Evolutionary conservation across 2,888 invertebrate genomes (phyloP), one percentile per base, ranked within the genome.

Genomic region (Meghimatium bilineatum): DNA sequence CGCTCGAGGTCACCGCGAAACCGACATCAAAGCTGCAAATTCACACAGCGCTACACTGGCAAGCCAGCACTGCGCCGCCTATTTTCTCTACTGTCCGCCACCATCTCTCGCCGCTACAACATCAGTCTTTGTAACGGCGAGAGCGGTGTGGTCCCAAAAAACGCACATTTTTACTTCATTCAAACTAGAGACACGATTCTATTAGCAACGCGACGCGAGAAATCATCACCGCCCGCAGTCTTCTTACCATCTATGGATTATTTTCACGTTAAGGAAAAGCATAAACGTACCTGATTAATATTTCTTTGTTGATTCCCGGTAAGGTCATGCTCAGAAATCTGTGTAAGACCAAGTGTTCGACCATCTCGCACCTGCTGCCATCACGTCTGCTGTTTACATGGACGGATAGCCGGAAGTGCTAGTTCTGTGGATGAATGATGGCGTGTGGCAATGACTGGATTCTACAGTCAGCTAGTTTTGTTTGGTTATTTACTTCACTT

Each of bases 401-500:
- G 79, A 10, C 20, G 2, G 29, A n/a, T 80, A 67, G 56, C 80
- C 71, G 80, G 56, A 56, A 72, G 80, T 81, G 38, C 14, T n/a
- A 49, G 71, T 23, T 56, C 12, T 0, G 26, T 32, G 66, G 52
- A 36, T 26, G n/a, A 44, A 81, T 34, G 32, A 91, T 91, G 91
- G 91, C 91, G 90, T 88, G 88, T 87, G 88, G 90, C 88, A 89
- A 90, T 87, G 91, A 90, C 85, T 90, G 89, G 90, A 86, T 90
- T 83, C 87, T 90, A 85, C 89, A 89, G 85, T 90, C 89, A 38
- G 89, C 88, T 82, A 90, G 89, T 87, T 86, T 90, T 77, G 84
- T 91, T 76, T 91, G 91, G 91, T 90, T 91, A 87, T 90, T 91
- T 88, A 88, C 90, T 29, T 85, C 90, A 80, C 87, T 91, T 86